phyloP scores from a whole-genome alignment of 2,888 invertebrate genomes.

The Ctenicera cuprea region DNA sequence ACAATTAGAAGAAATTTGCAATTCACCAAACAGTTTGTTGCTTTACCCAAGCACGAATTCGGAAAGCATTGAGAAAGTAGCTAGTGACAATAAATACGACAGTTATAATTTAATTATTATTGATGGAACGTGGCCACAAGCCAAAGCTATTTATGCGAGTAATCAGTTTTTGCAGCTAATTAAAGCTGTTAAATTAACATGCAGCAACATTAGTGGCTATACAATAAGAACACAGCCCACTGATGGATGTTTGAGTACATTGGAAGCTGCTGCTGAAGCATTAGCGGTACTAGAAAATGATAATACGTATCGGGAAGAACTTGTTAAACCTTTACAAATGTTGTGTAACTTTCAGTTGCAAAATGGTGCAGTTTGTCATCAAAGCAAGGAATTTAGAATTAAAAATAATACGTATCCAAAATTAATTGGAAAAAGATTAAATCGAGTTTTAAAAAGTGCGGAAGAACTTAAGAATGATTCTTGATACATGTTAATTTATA shows the following conservation, averaged over 20 bases:
- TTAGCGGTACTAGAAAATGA: conserved; percentile 85
- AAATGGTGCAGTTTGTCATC: conserved; percentile 95
- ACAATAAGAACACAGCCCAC: conserved; percentile 96
- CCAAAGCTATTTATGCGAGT: conserved; percentile 91
- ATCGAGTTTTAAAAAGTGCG: conserved; percentile 73
- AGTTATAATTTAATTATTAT: conserved; percentile 86
- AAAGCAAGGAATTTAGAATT: conserved; percentile 92
- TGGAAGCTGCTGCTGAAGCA: conserved; percentile 90
- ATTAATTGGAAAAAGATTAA: conserved; percentile 86
- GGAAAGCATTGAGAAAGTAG: conserved; percentile 78
- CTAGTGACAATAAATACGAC: conserved; percentile 69
- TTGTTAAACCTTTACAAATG: conserved; percentile 87
- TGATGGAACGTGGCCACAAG: conserved; percentile 98
- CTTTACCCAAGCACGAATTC: conserved; percentile 88
- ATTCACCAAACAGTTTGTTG: conserved; percentile 81
- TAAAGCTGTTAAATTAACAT: conserved; percentile 87
- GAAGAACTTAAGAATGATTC: conserved; percentile 56
- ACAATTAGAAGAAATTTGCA: conserved; percentile 80
- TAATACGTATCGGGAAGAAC: conserved; percentile 77
- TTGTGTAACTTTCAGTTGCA: conserved; percentile 91
- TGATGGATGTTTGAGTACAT: conserved; percentile 92
- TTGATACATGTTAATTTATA: conserved; percentile 10
- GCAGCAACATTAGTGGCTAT: conserved; percentile 86
- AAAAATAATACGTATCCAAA: conserved; percentile 88
- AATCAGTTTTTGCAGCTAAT: conserved; percentile 85